Conservation (phyloP, 2,113 vertebrate genomes). For the Marmota flaviventris region DNA sequence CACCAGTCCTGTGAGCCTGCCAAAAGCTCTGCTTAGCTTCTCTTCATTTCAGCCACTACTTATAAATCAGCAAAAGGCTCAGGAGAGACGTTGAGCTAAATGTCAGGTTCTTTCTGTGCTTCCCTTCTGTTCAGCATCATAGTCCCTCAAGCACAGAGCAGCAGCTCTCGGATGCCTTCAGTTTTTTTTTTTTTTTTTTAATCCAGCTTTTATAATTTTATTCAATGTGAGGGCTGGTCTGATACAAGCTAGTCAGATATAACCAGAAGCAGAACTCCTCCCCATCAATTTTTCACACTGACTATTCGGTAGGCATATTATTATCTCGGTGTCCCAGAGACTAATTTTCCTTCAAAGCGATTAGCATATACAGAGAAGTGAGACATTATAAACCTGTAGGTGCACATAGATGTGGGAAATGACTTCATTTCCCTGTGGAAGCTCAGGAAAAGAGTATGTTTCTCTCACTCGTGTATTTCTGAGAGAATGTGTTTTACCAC, state of each 20-base stretch:
- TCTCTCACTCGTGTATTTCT: constrained; percentile 12
- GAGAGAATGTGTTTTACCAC: constrained; percentile 36
- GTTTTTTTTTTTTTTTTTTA: constrained; percentile 15
- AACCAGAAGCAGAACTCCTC: background rate
- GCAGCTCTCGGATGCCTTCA: background rate
- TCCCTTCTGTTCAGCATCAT: background rate
- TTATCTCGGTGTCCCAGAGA: background rate
- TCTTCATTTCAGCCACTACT: background rate
- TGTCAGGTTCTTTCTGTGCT: background rate
- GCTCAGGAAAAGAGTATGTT: background rate
- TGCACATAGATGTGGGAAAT: background rate
- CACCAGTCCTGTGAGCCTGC: background rate
- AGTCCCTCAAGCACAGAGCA: background rate
- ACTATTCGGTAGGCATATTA: background rate
- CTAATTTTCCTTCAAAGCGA: constrained; percentile 47
- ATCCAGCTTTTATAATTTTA: background rate
- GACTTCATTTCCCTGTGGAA: constrained; percentile 45
- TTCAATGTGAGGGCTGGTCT: background rate
- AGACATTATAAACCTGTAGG: constrained; percentile 32
- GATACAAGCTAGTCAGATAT: background rate
- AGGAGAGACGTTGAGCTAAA: constrained; percentile 43
- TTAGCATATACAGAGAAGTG: background rate
- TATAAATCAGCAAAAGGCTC: constrained; percentile 35
- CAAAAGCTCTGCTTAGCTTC: constrained; percentile 17
- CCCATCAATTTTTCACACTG: background rate